These are phyloP conservation scores for Arnoldichthys spilopterus DNA, from an alignment of 2,797 vertebrate species.

Conservation along the genomic window DNA sequence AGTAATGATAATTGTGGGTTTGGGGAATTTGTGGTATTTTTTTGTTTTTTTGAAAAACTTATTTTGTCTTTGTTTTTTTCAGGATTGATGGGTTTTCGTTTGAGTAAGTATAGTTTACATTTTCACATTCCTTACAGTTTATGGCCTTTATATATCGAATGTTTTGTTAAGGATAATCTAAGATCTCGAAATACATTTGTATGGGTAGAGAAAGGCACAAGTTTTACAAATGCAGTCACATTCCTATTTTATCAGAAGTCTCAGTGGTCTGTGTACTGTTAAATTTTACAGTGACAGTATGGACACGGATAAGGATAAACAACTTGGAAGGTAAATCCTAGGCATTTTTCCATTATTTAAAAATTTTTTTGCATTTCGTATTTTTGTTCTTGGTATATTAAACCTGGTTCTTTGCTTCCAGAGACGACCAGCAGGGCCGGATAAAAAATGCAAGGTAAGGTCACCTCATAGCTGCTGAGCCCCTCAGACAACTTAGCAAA, in stretches of 20 bases:
- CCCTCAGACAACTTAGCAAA: too few relatives aligned
- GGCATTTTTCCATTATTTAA: background rate
- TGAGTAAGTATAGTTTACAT: conserved; percentile 84
- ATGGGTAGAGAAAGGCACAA: too few relatives aligned
- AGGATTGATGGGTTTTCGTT: conserved; percentile 95
- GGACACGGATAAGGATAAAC: conserved; percentile 97
- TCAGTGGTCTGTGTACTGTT: conserved; percentile 25
- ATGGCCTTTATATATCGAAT: too few relatives aligned
- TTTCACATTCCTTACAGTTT: too few relatives aligned
- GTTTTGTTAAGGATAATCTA: too few relatives aligned
- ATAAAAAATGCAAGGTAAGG: conserved; percentile 96
- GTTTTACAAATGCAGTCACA: background rate
- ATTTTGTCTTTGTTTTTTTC: conserved; percentile 76
- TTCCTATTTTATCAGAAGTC: background rate
- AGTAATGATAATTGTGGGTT: background rate
- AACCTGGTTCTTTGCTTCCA: conserved; percentile 64
- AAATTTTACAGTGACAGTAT: conserved; percentile 85
- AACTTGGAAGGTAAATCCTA: conserved; percentile 87
- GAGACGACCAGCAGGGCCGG: conserved; percentile 90
- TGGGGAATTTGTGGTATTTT: background rate
- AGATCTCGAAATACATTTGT: too few relatives aligned
- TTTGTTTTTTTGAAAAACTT: conserved; percentile 26
- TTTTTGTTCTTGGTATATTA: background rate
- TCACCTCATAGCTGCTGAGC: background rate
- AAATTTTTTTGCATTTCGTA: background rate